phyloP scores from a whole-genome alignment of 2,888 invertebrate species.

The Lobophora halterata region DNA sequence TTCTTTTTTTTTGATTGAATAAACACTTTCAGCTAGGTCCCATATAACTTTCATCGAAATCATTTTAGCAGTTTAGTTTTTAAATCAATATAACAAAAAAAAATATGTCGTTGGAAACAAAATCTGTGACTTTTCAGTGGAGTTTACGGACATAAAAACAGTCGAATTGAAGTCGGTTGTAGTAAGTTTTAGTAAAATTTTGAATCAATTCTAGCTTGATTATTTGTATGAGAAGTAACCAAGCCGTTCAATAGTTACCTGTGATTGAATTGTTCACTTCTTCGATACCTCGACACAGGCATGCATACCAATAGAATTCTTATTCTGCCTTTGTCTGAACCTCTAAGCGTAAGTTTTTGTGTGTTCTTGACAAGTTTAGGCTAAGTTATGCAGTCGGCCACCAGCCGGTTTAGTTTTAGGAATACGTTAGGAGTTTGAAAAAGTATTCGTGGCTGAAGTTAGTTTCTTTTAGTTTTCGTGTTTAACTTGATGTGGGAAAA shows the following conservation, averaged over 20 bases:
- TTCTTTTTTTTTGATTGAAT: too few species aligned
- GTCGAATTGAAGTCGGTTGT: too few species aligned
- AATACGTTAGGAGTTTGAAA: constrained; percentile 8
- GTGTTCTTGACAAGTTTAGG: constrained; percentile 9
- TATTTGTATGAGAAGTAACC: too few species aligned
- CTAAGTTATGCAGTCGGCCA: constrained; percentile 4
- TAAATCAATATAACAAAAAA: too few species aligned
- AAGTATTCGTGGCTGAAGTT: constrained; percentile 2
- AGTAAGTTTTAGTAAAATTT: too few species aligned
- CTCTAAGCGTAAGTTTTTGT: constrained; percentile 16
- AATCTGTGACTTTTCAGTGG: too few species aligned
- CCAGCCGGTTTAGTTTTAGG: constrained; percentile 7
- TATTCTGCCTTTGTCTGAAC: constrained; percentile 20
- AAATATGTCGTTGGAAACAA: too few species aligned
- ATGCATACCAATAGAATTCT: constrained; percentile 24
- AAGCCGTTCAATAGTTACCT: constrained; percentile 6
- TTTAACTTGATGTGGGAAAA: background rate
- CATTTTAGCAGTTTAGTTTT: too few species aligned
- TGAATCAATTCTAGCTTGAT: too few species aligned
- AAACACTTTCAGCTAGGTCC: too few species aligned
- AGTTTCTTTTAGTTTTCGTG: constrained; percentile 4
- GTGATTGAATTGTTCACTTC: constrained; percentile 1
- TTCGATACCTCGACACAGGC: constrained; percentile 14
- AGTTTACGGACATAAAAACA: too few species aligned
- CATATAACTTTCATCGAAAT: too few species aligned